Conservation (phyloP, 2,113 vertebrate genomes). For the Gila orcuttii region DNA sequence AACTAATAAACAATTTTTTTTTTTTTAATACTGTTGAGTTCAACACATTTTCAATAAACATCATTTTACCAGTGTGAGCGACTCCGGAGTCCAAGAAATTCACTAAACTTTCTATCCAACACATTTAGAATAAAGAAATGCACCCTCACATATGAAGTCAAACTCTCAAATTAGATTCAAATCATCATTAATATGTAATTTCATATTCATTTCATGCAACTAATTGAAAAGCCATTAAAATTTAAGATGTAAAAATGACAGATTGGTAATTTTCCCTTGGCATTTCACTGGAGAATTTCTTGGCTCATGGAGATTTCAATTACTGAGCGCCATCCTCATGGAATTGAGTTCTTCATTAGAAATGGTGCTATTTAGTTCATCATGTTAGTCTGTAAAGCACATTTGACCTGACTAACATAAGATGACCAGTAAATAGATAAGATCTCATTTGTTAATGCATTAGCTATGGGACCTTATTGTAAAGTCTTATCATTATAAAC, state of each 20-base stretch:
- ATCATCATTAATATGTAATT: conserved; percentile 7
- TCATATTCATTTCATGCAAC: not conserved
- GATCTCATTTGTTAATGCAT: no score
- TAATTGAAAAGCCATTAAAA: conserved; percentile 20
- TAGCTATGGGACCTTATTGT: not conserved
- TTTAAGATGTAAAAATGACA: conserved; percentile 8
- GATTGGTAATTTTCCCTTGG: not conserved
- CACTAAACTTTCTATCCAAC: not conserved
- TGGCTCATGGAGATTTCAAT: conserved; percentile 12
- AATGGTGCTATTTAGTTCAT: not conserved
- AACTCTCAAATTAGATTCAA: conserved; percentile 1
- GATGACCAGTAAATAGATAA: no score
- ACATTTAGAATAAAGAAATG: not conserved
- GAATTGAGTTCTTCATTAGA: not conserved
- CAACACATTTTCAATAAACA: not conserved
- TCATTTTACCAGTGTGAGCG: not conserved
- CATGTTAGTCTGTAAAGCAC: not conserved
- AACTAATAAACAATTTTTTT: no score
- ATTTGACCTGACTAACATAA: not conserved
- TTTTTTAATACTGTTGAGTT: not conserved
- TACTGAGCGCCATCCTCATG: not conserved
- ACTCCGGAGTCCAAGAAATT: not conserved
- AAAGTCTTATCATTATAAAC: not conserved
- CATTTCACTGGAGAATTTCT: conserved; percentile 1
- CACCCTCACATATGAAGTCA: not conserved